Conservation (phyloP, 2,888 invertebrate genomes). For the Elgonia sp. region DNA sequence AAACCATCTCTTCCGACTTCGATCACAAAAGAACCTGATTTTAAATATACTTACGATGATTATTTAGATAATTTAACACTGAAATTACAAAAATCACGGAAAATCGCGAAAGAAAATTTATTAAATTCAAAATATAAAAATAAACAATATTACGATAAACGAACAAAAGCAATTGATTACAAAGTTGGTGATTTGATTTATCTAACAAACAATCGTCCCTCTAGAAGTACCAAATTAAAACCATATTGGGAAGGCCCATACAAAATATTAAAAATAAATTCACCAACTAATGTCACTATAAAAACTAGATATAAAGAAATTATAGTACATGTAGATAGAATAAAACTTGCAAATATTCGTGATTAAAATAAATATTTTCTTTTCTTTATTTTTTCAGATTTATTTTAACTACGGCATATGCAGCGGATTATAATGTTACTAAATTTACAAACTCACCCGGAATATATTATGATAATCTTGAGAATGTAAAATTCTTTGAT, state of each 20-base stretch:
- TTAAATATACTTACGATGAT: conserved; percentile 5
- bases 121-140: conserved; percentile 76
- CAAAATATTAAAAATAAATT: conserved; percentile 36
- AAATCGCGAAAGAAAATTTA: conserved; percentile 78
- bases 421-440: not conserved
- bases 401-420: not conserved
- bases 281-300: conserved; percentile 13
- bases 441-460: conserved; percentile 7
- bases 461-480: conserved; percentile 19
- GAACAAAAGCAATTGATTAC: conserved; percentile 60
- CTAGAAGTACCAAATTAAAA: conserved; percentile 2
- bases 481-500: conserved; percentile 20
- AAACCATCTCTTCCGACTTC: conserved; percentile 64
- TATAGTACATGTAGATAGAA: conserved; percentile 4
- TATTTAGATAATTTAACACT: conserved; percentile 70
- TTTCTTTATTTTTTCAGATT: conserved; percentile 25
- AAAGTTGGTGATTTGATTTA: conserved; percentile 72
- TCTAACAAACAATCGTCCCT: conserved; percentile 19
- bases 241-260: conserved; percentile 29
- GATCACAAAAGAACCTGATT: conserved; percentile 70
- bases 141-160: conserved; percentile 77
- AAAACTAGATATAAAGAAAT: not conserved
- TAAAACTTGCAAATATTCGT: conserved; percentile 11
- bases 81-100: conserved; percentile 76
- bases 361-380: conserved; percentile 7